Base-by-base conservation (phyloP, 1,140 invertebrate genomes). In the Polypedilum vanderplanki region DNA sequence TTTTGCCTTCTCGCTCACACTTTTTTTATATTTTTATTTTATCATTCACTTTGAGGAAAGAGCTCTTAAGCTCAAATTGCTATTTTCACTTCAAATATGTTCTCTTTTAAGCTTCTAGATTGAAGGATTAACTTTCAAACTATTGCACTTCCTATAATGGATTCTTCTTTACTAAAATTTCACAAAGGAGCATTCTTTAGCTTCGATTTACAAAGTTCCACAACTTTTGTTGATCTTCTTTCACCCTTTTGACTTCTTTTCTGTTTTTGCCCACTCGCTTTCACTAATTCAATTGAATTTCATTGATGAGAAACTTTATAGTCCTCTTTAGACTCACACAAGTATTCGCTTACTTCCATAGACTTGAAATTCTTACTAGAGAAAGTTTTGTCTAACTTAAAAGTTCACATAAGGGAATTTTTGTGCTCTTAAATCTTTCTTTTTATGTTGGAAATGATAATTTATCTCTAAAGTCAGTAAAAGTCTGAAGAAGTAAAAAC, bases 71-170 rank as follows among this genome's bases (percentile, higher is more conserved):
- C 46, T 57, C 46, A 57, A 57, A 15, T 57, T 57, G 46, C 46
- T n/a, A 57, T 57, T 57, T 46, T 57, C 46, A 57, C 46, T 57
- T 57, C 46, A 57, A 57, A 57, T 57, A 57, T 57, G 46, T 57
- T 4, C 46, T 12, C 24, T 57, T 57, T 12, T 57, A 57, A 57
- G 46, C 46, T 57, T n/a, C n/a, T 57, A 4, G 46, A 57, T 57
- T 15, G 46, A 57, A 57, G 46, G 46, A 57, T 57, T 57, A 57
- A 57, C 46, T 57, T 57, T 57, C 46, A 57, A 57, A 57, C 46
- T 57, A 57, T 57, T 57, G 46, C 46, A 57, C 46, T 57, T 57
- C 46, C 46, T 57, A 57, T 57, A 57, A 57, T 57, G 46, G 46
- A 57, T 57, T 57, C 15, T n/a, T 57, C 12, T n/a, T 15, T 46